phyloP scores from a whole-genome alignment of 2,113 vertebrate species.

The Atrichornis clamosus region DNA sequence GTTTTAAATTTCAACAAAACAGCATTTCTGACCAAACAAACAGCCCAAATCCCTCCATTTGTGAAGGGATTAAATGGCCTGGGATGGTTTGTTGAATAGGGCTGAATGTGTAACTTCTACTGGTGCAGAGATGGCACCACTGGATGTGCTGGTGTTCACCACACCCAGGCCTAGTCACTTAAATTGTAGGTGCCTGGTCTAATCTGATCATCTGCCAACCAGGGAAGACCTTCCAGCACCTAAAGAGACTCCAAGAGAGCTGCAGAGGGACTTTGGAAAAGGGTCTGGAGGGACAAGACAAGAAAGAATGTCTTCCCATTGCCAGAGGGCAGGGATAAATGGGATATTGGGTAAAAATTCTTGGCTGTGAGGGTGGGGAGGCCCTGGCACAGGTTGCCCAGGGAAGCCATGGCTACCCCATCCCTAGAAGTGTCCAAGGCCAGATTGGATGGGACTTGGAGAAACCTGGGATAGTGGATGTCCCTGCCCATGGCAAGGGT shows the following conservation, averaged over 20 bases:
- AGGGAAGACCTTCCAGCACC: not conserved
- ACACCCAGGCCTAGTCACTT: not conserved
- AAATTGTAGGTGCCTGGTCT: not conserved
- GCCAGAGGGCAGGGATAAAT: not conserved
- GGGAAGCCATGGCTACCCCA: not conserved
- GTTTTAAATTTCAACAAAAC: not conserved
- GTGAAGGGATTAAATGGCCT: not conserved
- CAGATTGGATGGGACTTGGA: fast-evolving
- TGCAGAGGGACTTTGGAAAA: not conserved
- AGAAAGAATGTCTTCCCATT: not conserved
- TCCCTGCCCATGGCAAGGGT: not conserved
- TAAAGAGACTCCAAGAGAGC: not conserved
- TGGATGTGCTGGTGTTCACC: not conserved
- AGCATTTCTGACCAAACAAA: not conserved
- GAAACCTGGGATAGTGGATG: fast-evolving
- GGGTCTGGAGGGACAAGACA: not conserved
- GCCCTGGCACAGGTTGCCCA: not conserved
- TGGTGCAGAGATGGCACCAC: not conserved
- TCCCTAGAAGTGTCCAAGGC: not conserved
- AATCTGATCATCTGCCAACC: not conserved
- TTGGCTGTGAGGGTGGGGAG: fast-evolving
- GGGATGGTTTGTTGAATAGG: not conserved
- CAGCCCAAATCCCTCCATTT: not conserved
- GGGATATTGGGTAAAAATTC: not conserved
- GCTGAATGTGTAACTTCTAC: fast-evolving